These are phyloP conservation scores for Tethea ocularis DNA, from an alignment of 2,888 invertebrate species.

Conservation along the genomic window DNA sequence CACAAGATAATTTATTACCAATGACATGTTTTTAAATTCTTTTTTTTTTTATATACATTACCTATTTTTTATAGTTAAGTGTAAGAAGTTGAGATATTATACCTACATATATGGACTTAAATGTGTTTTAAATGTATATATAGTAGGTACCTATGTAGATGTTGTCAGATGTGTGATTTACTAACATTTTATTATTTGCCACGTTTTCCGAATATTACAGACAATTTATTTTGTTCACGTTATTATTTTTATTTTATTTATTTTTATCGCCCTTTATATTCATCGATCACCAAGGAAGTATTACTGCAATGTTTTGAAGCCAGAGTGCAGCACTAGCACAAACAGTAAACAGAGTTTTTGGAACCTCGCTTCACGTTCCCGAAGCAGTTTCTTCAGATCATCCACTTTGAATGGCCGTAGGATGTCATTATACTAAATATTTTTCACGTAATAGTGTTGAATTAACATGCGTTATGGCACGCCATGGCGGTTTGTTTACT, in stretches of 20 bases:
- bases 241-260: slow-evolving; percentile 26
- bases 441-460: too few relatives aligned
- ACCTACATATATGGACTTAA: slow-evolving; percentile 49
- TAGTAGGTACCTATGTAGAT: slow-evolving; percentile 57
- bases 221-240: slow-evolving; percentile 23
- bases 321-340: too few relatives aligned
- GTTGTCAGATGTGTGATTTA: slow-evolving; percentile 75
- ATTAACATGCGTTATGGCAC: too few relatives aligned
- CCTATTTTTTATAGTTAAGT: slow-evolving; percentile 72
- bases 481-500: too few relatives aligned
- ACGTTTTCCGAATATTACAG: slow-evolving; percentile 10
- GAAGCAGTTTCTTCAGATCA: too few relatives aligned
- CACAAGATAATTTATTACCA: slow-evolving; percentile 83
- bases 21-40: slow-evolving; percentile 80
- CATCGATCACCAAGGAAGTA: background rate
- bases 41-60: slow-evolving; percentile 56
- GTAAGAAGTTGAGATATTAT: slow-evolving; percentile 69
- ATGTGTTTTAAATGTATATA: slow-evolving; percentile 58
- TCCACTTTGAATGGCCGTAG: too few relatives aligned
- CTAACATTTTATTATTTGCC: slow-evolving; percentile 60
- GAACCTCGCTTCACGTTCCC: too few relatives aligned
- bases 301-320: too few relatives aligned
- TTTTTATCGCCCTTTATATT: background rate
- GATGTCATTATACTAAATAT: too few relatives aligned
- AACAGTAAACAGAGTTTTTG: too few relatives aligned